Conservation (phyloP, 2,113 vertebrate species). For the Engraulis encrasicolus region DNA sequence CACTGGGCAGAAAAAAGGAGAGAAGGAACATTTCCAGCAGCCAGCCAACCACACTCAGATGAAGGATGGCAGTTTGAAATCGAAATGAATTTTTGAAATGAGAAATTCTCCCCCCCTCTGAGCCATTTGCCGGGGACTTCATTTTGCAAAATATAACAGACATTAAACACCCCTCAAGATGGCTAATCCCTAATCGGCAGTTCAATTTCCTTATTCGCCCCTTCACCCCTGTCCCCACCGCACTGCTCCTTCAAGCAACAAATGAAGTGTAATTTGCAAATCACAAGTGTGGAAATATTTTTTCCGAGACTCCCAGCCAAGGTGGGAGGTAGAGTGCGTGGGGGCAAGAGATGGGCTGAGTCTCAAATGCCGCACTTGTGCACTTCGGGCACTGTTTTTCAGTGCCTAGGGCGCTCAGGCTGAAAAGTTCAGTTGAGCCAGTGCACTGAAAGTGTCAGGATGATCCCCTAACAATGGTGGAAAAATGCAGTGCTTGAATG, state of each 20-base stretch:
- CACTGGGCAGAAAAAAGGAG: background rate
- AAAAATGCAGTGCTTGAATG: no score
- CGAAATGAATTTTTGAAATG: background rate
- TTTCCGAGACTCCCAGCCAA: background rate
- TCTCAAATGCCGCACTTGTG: no score
- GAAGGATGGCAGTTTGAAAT: background rate
- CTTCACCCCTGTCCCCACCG: no score
- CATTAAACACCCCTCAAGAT: background rate
- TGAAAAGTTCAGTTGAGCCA: no score
- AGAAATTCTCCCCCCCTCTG: background rate
- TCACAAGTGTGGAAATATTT: background rate
- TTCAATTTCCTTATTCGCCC: background rate
- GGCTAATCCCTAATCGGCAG: background rate
- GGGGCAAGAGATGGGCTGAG: no score
- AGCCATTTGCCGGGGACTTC: background rate
- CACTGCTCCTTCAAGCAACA: background rate
- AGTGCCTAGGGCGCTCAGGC: no score
- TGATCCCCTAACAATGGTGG: no score
- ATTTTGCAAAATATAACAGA: constrained; percentile 3
- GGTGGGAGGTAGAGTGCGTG: background rate
- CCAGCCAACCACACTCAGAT: background rate
- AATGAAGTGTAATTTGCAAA: background rate
- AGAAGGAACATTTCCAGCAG: background rate
- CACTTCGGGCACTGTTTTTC: no score
- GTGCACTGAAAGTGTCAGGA: no score